Base-by-base conservation (phyloP, 2,113 vertebrate species). In the Alectura lathami region DNA sequence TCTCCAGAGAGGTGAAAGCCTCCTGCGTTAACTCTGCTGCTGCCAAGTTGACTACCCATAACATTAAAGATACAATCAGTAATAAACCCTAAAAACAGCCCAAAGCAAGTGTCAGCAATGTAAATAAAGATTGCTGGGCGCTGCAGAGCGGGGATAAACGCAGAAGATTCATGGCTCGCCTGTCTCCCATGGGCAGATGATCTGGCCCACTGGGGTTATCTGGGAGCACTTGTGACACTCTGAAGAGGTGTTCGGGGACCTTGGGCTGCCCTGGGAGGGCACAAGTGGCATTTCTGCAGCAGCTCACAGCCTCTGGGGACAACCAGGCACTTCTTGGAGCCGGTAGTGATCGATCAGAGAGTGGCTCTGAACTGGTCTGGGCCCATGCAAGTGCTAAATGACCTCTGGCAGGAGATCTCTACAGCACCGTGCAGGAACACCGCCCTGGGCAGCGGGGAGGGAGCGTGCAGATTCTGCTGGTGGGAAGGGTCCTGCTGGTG, bases 1-100 rank as follows among this genome's bases (percentile, higher is more conserved):
- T 75, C 92, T 69, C 59, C 0, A 0, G 57, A 79, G 86, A 93
- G 82, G 38, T 73, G 82, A 81, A 50, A 78, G 72, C 75, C 78
- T 87, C 76, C 59, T 8, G 5, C 82, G 63, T 80, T 82, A 56
- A 78, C 89, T 94, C 87, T 93, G 93, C 66, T n/a, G 68, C 94
- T 89, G 69, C 96, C 77, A 34, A 91, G 95, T 96, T 97, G 96
- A 95, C 96, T 95, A 88, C 83, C 95, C 92, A 82, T 83, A 95
- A 86, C 94, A 80, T 80, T 86, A 86, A 82, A 77, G 85, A 87
- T 86, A 94, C 85, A 72, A 96, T 96, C 95, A 88, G 93, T 91
- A 92, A 32, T 75, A 96, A 94, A 86, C 88, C 36, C 92, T 94
- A 88, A 91, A 96, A 96, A 95, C 91, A 97, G 90, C 96, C 89